These are phyloP conservation scores for Trichomycterus rosablanca DNA, from an alignment of 2,113 vertebrate genomes.

Conservation along the genomic window DNA sequence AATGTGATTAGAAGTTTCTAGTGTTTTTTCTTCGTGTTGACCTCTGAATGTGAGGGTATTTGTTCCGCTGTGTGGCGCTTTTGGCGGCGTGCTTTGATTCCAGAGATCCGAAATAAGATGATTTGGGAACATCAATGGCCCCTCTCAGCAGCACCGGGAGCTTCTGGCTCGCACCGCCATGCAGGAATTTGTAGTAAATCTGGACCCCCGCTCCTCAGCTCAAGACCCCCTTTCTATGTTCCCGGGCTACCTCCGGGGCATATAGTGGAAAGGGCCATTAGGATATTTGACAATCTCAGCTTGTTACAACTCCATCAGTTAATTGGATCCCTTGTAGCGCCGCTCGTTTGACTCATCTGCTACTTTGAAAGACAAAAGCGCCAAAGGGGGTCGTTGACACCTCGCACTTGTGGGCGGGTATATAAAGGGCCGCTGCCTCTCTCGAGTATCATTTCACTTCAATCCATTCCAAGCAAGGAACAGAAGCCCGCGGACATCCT, in stretches of 20 bases:
- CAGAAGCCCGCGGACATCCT: conserved; percentile 9
- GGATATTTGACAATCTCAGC: conserved; percentile 73
- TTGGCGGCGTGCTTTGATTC: conserved; percentile 55
- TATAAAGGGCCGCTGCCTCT: conserved; percentile 52
- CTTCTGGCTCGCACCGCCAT: conserved; percentile 60
- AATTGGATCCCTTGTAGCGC: conserved; percentile 74
- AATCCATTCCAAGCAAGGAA: conserved; percentile 24
- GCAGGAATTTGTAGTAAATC: conserved; percentile 68
- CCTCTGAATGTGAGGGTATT: conserved; percentile 49
- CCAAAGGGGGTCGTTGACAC: conserved; percentile 66
- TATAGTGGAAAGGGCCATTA: conserved; percentile 66
- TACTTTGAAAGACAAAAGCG: conserved; percentile 67
- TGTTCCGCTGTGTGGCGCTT: conserved; percentile 63
- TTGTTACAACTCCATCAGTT: conserved; percentile 74
- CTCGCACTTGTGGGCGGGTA: conserved; percentile 54
- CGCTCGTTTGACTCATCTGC: conserved; percentile 70
- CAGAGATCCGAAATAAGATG: conserved; percentile 64
- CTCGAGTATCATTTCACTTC: conserved; percentile 42
- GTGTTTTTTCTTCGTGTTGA: conserved; percentile 7
- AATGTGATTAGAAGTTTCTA: conserved; percentile 34
- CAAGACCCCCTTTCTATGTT: conserved; percentile 40
- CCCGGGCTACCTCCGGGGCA: conserved; percentile 60
- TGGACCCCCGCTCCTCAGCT: conserved; percentile 53
- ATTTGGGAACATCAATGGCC: conserved; percentile 70
- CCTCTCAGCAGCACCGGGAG: conserved; percentile 63